Evolutionary conservation across 2,113 vertebrate species (phyloP).

Genomic region (Lagenorhynchus albirostris): DNA sequence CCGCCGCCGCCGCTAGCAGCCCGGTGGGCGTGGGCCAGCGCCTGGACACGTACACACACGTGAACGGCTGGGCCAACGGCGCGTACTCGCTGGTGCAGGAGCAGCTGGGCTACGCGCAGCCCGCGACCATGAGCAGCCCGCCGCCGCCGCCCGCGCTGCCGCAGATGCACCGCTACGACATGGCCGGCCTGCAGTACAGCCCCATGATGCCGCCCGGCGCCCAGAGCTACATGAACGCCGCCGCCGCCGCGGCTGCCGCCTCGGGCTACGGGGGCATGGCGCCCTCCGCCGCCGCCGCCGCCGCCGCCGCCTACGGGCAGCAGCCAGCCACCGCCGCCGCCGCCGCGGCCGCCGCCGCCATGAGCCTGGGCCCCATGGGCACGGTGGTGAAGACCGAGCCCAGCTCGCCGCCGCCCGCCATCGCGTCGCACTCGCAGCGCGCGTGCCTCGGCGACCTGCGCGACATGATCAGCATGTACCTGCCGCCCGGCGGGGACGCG

Average conservation of each 20-base stretch:
- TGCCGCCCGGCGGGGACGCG: slow-evolving; percentile 95
- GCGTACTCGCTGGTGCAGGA: slow-evolving; percentile 98
- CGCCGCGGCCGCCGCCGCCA: slow-evolving; percentile 81
- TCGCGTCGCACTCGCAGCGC: slow-evolving; percentile 95
- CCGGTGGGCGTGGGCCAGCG: slow-evolving; percentile 93
- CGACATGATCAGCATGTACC: slow-evolving; percentile 99
- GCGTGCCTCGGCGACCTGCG: slow-evolving; percentile 97
- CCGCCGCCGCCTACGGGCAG: slow-evolving; percentile 93
- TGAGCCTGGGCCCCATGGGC: slow-evolving; percentile 92
- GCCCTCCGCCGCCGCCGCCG: slow-evolving; percentile 85
- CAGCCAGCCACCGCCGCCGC: slow-evolving; percentile 70
- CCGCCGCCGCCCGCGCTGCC: slow-evolving; percentile 88
- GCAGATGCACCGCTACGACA: slow-evolving; percentile 98
- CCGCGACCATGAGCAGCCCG: slow-evolving; percentile 93
- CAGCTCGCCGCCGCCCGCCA: slow-evolving; percentile 95
- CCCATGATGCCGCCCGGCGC: slow-evolving; percentile 96
- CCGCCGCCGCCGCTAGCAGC: slow-evolving; percentile 86
- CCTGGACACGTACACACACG: slow-evolving; percentile 96
- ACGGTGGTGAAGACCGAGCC: slow-evolving; percentile 97
- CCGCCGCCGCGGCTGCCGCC: slow-evolving; percentile 93
- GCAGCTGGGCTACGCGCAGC: slow-evolving; percentile 94
- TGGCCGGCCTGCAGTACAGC: slow-evolving; percentile 95
- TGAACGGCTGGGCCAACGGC: slow-evolving; percentile 98
- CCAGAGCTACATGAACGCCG: slow-evolving; percentile 96
- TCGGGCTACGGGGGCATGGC: slow-evolving; percentile 84